Percentiles rank a stretch among this genome's conserved stretches.
Conservation (phyloP, 2,113 vertebrate genomes). For the Cebus imitator region DNA sequence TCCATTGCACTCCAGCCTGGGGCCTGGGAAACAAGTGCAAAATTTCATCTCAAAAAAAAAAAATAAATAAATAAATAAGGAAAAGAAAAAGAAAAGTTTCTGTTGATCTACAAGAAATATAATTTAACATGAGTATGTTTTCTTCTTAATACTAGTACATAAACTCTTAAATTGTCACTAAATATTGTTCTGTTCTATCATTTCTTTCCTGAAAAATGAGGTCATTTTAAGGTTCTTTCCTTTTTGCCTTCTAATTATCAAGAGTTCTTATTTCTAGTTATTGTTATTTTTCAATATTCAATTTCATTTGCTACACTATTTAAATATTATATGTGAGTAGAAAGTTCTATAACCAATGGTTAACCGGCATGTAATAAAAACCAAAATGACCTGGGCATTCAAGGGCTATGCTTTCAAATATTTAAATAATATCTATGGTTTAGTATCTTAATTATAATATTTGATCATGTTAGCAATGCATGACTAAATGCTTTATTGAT, state of each 20-base stretch:
- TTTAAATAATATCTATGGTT: background rate
- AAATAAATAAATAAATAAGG: too few relatives aligned
- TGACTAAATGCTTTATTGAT: background rate
- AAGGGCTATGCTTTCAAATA: background rate
- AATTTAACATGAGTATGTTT: background rate
- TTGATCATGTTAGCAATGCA: background rate
- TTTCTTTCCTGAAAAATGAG: background rate
- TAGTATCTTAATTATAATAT: background rate
- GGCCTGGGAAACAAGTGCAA: too few relatives aligned
- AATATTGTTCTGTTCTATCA: background rate
- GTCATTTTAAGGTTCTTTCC: background rate
- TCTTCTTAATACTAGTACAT: background rate
- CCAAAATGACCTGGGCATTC: background rate
- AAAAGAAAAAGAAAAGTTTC: background rate
- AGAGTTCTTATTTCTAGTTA: background rate
- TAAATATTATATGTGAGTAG: background rate
- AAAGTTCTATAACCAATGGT: background rate
- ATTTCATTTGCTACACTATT: background rate
- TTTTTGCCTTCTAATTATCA: background rate
- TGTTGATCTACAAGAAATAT: background rate
- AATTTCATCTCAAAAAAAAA: too few relatives aligned
- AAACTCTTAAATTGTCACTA: background rate
- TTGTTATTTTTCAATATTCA: background rate
- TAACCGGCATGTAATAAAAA: background rate
- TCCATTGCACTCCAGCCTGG: too few relatives aligned